phyloP scores from a whole-genome alignment of 2,888 invertebrate genomes.

The Chloromyia formosa region DNA sequence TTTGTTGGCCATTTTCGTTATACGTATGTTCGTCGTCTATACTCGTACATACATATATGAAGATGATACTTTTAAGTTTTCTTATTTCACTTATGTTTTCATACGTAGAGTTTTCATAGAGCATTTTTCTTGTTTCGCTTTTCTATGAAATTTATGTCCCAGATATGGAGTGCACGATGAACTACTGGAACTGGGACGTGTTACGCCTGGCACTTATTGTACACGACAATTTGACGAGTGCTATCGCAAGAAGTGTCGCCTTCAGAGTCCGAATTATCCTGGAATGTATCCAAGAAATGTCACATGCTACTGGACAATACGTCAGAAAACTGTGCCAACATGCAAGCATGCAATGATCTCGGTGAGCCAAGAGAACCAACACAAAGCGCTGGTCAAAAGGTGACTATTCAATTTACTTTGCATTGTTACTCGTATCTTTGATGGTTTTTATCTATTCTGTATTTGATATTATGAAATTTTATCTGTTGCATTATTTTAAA shows the following conservation, averaged over 20 bases:
- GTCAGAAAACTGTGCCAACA: slow-evolving; percentile 85
- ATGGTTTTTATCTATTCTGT: neutral
- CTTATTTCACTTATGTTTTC: neutral
- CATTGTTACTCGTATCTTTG: neutral
- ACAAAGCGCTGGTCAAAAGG: slow-evolving; percentile 64
- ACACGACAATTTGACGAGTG: slow-evolving; percentile 87
- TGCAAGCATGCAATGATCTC: slow-evolving; percentile 93
- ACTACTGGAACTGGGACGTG: slow-evolving; percentile 83
- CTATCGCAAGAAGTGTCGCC: slow-evolving; percentile 82
- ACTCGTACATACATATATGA: neutral
- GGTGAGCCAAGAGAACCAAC: slow-evolving; percentile 79
- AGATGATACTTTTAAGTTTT: neutral
- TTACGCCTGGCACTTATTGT: slow-evolving; percentile 85
- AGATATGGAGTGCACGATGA: slow-evolving; percentile 79
- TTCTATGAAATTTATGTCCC: slow-evolving; percentile 12
- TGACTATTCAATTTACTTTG: slow-evolving; percentile 51
- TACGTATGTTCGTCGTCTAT: slow-evolving; percentile 20
- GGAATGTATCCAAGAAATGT: slow-evolving; percentile 84
- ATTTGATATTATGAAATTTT: too few species aligned
- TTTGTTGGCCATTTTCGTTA: too few species aligned
- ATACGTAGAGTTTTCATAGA: neutral
- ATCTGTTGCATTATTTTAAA: too few species aligned
- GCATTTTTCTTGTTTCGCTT: too few species aligned
- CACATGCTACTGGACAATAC: slow-evolving; percentile 87
- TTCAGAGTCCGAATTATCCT: slow-evolving; percentile 91